Evolutionary conservation across 2,888 invertebrate genomes (phyloP), one percentile per base, ranked within the genome.

Genomic region (Tanypteryx hageni): DNA sequence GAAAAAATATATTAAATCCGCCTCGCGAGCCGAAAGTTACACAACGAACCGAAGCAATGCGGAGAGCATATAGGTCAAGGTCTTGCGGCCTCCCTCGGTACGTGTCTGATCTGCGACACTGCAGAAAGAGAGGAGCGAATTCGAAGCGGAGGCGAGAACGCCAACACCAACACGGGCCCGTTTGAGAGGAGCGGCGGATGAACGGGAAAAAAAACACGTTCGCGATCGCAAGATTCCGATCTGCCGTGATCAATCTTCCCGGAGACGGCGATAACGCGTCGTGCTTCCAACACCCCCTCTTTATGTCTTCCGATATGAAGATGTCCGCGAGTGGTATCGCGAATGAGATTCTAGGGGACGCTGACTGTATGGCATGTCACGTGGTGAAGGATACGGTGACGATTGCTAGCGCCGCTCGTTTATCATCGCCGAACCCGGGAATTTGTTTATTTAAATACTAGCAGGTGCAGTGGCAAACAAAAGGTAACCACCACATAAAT

Each of bases 31-130:
- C 86, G 61, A 86, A 57, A 86, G 27, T 27, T 64, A 44, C 27
- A 64, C 31, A 86, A 61, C 31, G 57, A 44, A 44, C 10, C 56
- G 61, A 61, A 18, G 86, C 89, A 89, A 44, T 89, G 89, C 89
- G 68, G 89, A 89, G 89, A 64, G 89, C 5, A 89, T 61, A 89
- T 68, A 56, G 89, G 89, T 89, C 64, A 89, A 89, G 89, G 89
- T 89, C 89, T 27, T 27, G 89, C 64, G 89, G 89, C 18, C 44
- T 59, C 83, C 27, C 57, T 16, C 61, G 0, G n/a, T 44, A 44
- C 56, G 64, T 68, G 64, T 61, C 22, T 76, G 76, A 27, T 76
- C 27, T 64, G 64, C 27, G 64, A 44, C 58, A 18, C 31, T 11
- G n/a, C 1, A 44, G 44, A 44, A 44, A 44, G 44, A 44, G 8